Evolutionary conservation across 2,797 vertebrate genomes (phyloP).

Genomic region (Hippocampus kuda): DNA sequence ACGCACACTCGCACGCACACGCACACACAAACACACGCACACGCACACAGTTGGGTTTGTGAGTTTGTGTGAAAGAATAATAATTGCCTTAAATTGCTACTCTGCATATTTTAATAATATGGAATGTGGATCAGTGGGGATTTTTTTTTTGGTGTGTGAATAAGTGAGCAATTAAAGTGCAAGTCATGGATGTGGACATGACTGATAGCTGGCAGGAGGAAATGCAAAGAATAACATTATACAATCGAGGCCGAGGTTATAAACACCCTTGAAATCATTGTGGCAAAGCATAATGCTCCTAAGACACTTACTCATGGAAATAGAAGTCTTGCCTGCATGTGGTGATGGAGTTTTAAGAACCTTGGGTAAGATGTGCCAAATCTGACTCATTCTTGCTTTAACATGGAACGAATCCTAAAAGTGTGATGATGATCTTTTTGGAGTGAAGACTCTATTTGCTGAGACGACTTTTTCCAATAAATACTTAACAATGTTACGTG

Average conservation of each 20-base stretch:
- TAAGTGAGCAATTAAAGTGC: slow-evolving; percentile 43
- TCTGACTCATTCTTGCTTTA: neutral
- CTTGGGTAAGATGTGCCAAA: neutral
- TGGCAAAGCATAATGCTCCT: neutral
- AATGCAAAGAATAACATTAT: neutral
- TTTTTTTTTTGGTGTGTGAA: slow-evolving; percentile 28
- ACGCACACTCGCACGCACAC: neutral
- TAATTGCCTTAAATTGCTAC: slow-evolving; percentile 42
- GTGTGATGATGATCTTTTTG: neutral
- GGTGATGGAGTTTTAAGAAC: neutral
- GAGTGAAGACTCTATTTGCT: neutral
- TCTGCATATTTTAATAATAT: slow-evolving; percentile 37
- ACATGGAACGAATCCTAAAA: neutral
- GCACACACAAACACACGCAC: slow-evolving; percentile 9
- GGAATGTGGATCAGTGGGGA: slow-evolving; percentile 33
- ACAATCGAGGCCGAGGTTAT: neutral
- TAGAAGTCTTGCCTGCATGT: neutral
- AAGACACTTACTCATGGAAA: neutral
- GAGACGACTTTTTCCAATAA: no score
- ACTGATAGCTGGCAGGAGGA: slow-evolving; percentile 33
- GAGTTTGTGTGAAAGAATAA: slow-evolving; percentile 35
- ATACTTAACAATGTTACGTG: no score
- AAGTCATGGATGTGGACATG: slow-evolving; percentile 29
- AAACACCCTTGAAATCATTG: neutral
- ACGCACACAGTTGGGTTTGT: neutral